These are phyloP conservation scores for Rhabditoides inermis DNA, from an alignment of 2,888 invertebrate genomes.

Conservation along the genomic window DNA sequence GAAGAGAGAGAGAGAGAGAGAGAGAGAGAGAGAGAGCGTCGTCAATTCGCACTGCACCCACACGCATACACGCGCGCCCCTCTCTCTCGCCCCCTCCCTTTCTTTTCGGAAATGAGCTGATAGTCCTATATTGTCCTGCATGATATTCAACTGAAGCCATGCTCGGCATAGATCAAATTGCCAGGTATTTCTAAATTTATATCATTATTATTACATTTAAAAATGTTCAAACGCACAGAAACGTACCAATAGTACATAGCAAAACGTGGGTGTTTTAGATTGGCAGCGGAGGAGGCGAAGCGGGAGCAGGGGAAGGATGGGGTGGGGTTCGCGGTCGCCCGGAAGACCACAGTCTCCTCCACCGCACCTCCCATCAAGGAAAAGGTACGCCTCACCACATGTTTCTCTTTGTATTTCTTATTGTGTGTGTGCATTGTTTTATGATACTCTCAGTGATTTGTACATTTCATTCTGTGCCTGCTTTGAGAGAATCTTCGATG, in stretches of 20 bases:
- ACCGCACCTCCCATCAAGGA: slow-evolving; percentile 39
- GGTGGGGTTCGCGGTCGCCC: slow-evolving; percentile 19
- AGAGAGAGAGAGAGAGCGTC: not conserved
- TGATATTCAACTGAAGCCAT: slow-evolving; percentile 14
- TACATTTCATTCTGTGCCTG: too few species aligned
- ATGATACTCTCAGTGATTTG: slow-evolving; percentile 3
- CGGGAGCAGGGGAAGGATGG: slow-evolving; percentile 43
- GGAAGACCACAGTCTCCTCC: slow-evolving; percentile 34
- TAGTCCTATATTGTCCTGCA: not conserved
- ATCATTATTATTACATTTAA: not conserved
- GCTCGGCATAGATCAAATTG: slow-evolving; percentile 50
- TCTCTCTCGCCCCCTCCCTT: not conserved
- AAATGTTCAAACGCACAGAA: not conserved
- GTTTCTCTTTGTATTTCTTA: slow-evolving; percentile 2
- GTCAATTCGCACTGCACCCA: not conserved
- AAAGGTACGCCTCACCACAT: slow-evolving; percentile 32
- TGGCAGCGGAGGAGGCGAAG: slow-evolving; percentile 50
- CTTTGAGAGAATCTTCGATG: too few species aligned
- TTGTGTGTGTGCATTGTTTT: slow-evolving; percentile 6
- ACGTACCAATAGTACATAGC: not conserved
- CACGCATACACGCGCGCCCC: not conserved
- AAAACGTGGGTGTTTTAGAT: slow-evolving; percentile 18
- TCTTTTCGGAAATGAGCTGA: not conserved
- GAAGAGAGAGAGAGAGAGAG: not conserved
- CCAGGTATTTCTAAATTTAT: slow-evolving; percentile 24